These are phyloP conservation scores for Drosophila varians DNA, from an alignment of 1,140 invertebrate species.

Conservation along the genomic window DNA sequence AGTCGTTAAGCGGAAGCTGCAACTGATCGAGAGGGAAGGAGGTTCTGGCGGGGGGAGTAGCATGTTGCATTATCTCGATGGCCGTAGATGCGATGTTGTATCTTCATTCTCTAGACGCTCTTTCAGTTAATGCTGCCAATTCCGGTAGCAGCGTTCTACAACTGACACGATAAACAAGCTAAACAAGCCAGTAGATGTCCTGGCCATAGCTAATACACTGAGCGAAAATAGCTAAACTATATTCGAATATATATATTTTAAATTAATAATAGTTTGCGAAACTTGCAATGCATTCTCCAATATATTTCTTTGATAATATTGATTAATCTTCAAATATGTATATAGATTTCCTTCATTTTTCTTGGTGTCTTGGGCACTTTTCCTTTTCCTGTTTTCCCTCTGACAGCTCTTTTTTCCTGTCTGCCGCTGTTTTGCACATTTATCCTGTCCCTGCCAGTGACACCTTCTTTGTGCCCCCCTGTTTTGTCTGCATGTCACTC, in stretches of 20 bases:
- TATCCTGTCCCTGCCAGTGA: slow-evolving; percentile 80
- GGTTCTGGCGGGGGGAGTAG: no score
- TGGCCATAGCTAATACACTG: slow-evolving; percentile 6
- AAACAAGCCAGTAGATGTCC: slow-evolving; percentile 32
- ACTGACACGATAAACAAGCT: slow-evolving; percentile 77
- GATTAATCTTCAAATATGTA: background rate
- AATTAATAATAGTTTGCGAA: no score
- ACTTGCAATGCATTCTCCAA: no score
- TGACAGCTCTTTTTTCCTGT: slow-evolving; percentile 74
- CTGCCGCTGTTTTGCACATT: slow-evolving; percentile 78
- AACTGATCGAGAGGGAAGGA: slow-evolving; percentile 26
- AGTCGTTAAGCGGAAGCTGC: slow-evolving; percentile 63
- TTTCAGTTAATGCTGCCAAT: slow-evolving; percentile 74
- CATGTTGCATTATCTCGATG: slow-evolving; percentile 45
- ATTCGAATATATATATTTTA: background rate
- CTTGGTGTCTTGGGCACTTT: background rate
- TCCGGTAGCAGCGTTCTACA: slow-evolving; percentile 46
- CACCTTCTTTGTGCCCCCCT: slow-evolving; percentile 75
- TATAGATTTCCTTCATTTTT: background rate
- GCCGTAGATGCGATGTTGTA: slow-evolving; percentile 38
- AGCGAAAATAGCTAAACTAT: background rate
- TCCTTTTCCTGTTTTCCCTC: slow-evolving; percentile 1
- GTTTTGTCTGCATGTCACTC: slow-evolving; percentile 75
- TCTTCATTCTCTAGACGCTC: slow-evolving; percentile 13
- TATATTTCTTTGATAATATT: no score